phyloP scores from a whole-genome alignment of 2,888 invertebrate species.

The Teinopalpus imperialis region DNA sequence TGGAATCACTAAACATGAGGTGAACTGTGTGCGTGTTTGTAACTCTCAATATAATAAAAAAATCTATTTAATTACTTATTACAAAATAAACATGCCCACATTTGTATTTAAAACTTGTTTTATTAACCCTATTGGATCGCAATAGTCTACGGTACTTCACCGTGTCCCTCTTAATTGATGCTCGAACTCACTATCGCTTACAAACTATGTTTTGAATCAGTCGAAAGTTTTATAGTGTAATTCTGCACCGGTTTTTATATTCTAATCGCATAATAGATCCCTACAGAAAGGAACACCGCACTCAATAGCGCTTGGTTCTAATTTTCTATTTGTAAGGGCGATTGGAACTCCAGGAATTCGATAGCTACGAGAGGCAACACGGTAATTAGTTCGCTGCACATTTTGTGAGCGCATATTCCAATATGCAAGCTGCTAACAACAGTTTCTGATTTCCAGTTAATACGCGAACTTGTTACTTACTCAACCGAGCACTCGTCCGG shows the following conservation, averaged over 20 bases:
- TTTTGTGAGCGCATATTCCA: constrained; percentile 14
- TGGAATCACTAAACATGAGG: too few relatives aligned
- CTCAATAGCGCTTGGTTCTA: neutral
- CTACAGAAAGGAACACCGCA: constrained; percentile 1
- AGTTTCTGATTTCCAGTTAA: constrained; percentile 20
- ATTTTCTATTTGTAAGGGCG: constrained; percentile 14
- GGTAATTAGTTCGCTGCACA: constrained; percentile 24
- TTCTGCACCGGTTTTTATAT: constrained; percentile 30
- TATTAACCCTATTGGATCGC: constrained; percentile 13
- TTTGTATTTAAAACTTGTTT: too few relatives aligned
- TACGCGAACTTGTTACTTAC: constrained; percentile 18
- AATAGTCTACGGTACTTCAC: too few relatives aligned
- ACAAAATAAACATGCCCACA: too few relatives aligned
- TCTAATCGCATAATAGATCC: constrained; percentile 27
- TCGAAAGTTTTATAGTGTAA: constrained; percentile 32
- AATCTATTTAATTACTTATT: too few relatives aligned
- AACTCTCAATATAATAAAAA: too few relatives aligned
- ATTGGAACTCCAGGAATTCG: constrained; percentile 22
- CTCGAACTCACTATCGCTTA: constrained; percentile 35
- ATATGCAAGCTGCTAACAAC: constrained; percentile 13
- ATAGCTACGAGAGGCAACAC: constrained; percentile 21
- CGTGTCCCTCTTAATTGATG: constrained; percentile 34
- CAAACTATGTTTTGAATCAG: constrained; percentile 37
- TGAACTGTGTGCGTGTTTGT: too few relatives aligned
- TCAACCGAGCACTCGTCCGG: constrained; percentile 11